A percentile compares a stretch with the other conserved stretches of the same genome.
These are phyloP conservation scores for Steinernema khuongi DNA, from an alignment of 1,140 invertebrate genomes.

Conservation along the genomic window DNA sequence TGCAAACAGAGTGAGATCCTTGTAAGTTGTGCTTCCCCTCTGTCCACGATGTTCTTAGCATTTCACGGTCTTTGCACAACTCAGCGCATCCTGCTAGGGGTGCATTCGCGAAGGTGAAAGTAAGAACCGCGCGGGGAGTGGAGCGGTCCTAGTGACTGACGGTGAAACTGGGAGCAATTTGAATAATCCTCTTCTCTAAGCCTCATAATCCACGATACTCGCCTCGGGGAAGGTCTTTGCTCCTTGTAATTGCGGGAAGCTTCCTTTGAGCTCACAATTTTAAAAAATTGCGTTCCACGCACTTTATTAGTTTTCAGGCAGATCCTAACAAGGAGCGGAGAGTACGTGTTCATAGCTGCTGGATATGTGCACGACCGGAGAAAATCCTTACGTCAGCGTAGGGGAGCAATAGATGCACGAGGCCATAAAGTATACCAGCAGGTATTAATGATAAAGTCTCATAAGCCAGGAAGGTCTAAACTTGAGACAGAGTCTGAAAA, in stretches of 20 bases:
- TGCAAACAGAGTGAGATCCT: not conserved
- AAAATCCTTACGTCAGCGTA: no score
- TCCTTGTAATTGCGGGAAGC: not conserved
- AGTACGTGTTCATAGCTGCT: no score
- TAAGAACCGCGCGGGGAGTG: not conserved
- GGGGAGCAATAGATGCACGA: no score
- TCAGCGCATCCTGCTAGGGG: not conserved
- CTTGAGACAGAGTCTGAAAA: no score
- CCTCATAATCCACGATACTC: not conserved
- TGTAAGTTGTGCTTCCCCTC: not conserved
- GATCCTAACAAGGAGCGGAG: not conserved
- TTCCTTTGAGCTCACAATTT: not conserved
- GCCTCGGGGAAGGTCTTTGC: not conserved
- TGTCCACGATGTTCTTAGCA: not conserved
- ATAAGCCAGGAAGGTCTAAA: no score
- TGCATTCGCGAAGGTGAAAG: not conserved
- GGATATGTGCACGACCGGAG: no score
- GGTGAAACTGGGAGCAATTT: not conserved
- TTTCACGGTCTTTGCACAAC: not conserved
- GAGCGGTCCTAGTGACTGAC: not conserved
- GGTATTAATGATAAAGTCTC: no score
- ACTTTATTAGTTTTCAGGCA: no score
- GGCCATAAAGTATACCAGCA: no score
- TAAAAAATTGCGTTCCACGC: no score
- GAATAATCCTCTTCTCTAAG: not conserved